A percentile compares a stretch with the other conserved stretches of the same genome.
phyloP scores from a whole-genome alignment of 2,113 vertebrate species.

The Phrynosoma blainvillii region DNA sequence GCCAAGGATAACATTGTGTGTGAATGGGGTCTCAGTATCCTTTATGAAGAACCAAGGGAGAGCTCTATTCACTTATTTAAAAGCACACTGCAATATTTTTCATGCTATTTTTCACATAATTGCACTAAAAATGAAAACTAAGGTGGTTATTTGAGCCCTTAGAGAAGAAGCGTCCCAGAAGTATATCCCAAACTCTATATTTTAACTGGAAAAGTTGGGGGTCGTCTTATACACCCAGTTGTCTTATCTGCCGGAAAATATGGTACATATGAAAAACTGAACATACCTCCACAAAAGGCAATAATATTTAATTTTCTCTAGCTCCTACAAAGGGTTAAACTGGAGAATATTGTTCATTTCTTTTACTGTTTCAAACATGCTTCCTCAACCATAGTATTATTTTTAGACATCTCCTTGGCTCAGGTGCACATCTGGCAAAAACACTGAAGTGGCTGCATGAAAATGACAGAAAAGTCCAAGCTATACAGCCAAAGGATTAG shows the following conservation, averaged over 20 bases:
- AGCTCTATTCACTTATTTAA: background rate
- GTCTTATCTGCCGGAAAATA: background rate
- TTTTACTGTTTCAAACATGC: too few species aligned
- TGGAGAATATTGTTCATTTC: background rate
- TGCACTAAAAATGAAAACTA: background rate
- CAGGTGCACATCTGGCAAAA: background rate
- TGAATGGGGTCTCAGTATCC: conserved; percentile 62
- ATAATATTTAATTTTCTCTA: background rate
- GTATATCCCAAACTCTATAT: too few species aligned
- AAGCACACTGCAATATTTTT: background rate
- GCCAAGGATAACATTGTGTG: conserved; percentile 67
- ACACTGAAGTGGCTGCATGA: background rate
- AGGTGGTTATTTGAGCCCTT: background rate
- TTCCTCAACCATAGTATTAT: background rate
- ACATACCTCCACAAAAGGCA: background rate
- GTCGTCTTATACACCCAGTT: too few species aligned
- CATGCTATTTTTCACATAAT: conserved; percentile 9
- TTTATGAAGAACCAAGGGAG: background rate
- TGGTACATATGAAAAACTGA: background rate
- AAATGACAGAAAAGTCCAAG: background rate
- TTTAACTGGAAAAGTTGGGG: too few species aligned
- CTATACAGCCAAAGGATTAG: background rate
- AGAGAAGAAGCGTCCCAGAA: background rate
- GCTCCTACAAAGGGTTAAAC: background rate
- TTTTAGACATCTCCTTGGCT: background rate